Conservation (phyloP, 2,888 invertebrate species). For the Patella depressa region DNA sequence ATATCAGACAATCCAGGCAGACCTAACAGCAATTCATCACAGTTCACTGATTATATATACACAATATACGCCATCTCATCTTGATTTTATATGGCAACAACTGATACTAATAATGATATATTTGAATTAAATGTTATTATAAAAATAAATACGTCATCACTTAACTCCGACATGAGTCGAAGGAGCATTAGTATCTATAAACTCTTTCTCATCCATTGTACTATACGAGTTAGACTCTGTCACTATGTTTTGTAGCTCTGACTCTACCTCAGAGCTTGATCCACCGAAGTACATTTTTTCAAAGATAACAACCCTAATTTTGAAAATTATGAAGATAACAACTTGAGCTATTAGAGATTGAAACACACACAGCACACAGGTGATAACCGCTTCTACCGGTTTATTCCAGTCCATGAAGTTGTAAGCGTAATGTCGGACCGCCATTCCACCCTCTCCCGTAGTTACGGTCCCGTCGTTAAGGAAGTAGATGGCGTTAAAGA, state of each 20-base stretch:
- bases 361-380: conserved; percentile 58
- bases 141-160: neutral
- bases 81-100: no score
- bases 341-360: conserved; percentile 52
- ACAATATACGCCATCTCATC: no score
- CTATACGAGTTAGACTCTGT: conserved; percentile 35
- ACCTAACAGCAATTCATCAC: no score
- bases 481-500: conserved; percentile 67
- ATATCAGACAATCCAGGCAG: no score
- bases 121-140: no score
- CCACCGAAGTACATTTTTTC: conserved; percentile 45
- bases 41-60: no score
- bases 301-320: conserved; percentile 46
- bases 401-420: conserved; percentile 64
- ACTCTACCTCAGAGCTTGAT: conserved; percentile 38
- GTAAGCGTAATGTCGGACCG: conserved; percentile 62
- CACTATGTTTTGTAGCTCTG: conserved; percentile 51
- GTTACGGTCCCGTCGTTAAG: conserved; percentile 58
- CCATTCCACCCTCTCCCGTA: conserved; percentile 31
- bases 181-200: neutral
- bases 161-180: neutral
- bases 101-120: no score
- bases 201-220: conserved; percentile 30
- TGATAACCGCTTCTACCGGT: conserved; percentile 62
- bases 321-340: conserved; percentile 50